Conservation (phyloP, 2,888 invertebrate species). For the Tuberolachnus salignus region DNA sequence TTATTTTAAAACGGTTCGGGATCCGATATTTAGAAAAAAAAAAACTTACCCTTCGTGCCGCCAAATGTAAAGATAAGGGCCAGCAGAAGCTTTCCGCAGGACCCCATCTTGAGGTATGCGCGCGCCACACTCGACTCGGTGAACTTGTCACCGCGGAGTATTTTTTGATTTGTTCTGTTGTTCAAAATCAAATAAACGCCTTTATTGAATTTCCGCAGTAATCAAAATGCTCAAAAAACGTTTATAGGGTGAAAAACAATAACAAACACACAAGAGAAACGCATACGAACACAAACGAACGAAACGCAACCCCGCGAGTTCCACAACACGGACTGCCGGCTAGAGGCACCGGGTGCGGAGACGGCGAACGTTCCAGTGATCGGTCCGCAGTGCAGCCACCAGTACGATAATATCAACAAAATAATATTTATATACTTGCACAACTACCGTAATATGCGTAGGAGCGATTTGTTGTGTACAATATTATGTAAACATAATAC, state of each 20-base stretch:
- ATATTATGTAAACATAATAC: background rate
- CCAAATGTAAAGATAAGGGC: constrained; percentile 22
- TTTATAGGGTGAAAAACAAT: background rate
- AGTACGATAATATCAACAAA: background rate
- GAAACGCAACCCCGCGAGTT: background rate
- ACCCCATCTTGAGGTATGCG: constrained; percentile 46
- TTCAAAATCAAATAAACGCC: background rate
- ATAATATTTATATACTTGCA: background rate
- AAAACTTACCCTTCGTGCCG: constrained; percentile 30
- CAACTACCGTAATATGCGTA: background rate
- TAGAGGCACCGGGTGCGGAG: constrained; percentile 5
- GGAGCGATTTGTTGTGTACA: constrained; percentile 1
- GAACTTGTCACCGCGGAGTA: background rate
- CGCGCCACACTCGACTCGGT: constrained; percentile 12
- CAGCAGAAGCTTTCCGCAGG: constrained; percentile 40
- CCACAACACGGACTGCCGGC: constrained; percentile 44
- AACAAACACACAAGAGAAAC: background rate
- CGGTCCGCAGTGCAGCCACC: constrained; percentile 40
- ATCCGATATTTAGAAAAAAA: too few species aligned
- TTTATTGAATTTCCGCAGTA: background rate
- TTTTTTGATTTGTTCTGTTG: background rate
- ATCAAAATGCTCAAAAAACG: background rate
- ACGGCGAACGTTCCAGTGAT: background rate
- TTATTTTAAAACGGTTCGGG: background rate
- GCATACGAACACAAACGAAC: background rate